Evolutionary conservation across 1,140 invertebrate species (phyloP), one percentile per base, ranked within the genome.

Genomic region (Sycobia sp.): DNA sequence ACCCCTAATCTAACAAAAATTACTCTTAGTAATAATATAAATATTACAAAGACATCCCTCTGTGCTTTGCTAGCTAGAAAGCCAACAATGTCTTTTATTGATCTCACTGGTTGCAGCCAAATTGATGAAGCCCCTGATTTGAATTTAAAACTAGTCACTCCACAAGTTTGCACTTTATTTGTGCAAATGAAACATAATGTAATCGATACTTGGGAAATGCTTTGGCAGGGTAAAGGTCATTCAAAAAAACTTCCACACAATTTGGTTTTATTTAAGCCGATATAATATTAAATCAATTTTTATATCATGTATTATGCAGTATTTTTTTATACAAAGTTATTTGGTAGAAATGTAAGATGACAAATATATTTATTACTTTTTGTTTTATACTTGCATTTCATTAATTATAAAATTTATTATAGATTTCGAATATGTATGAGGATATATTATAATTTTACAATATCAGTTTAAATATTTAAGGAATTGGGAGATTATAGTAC

Each of bases 1-100:
- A 69, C 72, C 2, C 71, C 71, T 1, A 80, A 76, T 67, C 62
- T 82, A n/a, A 59, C 67, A 20, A 76, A 67, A 69, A 65, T 82
- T 3, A 53, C 68, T n/a, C 41, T 81, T 1, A 73, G 68, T 20
- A 73, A 79, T 36, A 82, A 82, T 58, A 54, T 46, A n/a, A 70
- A 73, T n/a, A 16, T 82, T 7, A 74, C 77, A 11, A 44, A 67
- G 38, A 43, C 50, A 9, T 74, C 78, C 2, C 16, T 81, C 7
- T 68, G 72, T 25, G 61, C 55, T 9, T 61, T 81, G 18, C 65
- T 82, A 36, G 59, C 39, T 0, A 68, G 71, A 32, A 73, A 67
- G 16, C 79, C 78, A 5, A 78, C 76, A 0, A 57, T 81, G 29
- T 57, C 44, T 9, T 59, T 74, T 13, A 73, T 82, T 2, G 70